Evolutionary conservation across 2,888 invertebrate species (phyloP).

Genomic region (Kryphioiulus occultus): DNA sequence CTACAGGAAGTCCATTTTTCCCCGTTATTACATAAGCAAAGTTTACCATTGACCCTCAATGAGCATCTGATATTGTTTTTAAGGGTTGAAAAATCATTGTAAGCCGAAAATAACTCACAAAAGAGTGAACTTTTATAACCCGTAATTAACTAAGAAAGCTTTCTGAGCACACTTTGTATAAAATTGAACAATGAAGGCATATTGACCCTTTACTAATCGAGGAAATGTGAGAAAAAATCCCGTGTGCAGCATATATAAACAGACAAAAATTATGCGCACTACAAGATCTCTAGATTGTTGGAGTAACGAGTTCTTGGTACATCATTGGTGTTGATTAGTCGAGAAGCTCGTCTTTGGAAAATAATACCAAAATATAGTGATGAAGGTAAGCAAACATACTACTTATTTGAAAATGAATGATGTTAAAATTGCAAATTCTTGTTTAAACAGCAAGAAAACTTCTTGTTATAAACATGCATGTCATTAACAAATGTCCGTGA

Average conservation of each 20-base stretch:
- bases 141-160: neutral
- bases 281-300: neutral
- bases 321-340: neutral
- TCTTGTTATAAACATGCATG: neutral
- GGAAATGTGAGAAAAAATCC: neutral
- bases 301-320: neutral
- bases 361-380: neutral
- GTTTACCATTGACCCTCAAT: slow-evolving; percentile 36
- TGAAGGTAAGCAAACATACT: neutral
- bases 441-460: neutral
- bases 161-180: neutral
- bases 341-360: neutral
- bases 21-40: neutral
- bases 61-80: neutral
- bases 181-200: slow-evolving; percentile 19
- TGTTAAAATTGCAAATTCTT: neutral
- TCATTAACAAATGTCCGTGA: too few species aligned
- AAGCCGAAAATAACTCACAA: slow-evolving; percentile 21
- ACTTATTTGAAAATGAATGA: too few species aligned
- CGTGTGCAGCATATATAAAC: neutral
- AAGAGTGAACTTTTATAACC: slow-evolving; percentile 35
- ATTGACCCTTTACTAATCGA: slow-evolving; percentile 2
- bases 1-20: neutral
- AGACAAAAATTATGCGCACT: neutral
- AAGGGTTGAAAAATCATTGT: slow-evolving; percentile 36